These are phyloP conservation scores for Volucella inflata DNA, from an alignment of 2,888 invertebrate genomes.

Conservation along the genomic window DNA sequence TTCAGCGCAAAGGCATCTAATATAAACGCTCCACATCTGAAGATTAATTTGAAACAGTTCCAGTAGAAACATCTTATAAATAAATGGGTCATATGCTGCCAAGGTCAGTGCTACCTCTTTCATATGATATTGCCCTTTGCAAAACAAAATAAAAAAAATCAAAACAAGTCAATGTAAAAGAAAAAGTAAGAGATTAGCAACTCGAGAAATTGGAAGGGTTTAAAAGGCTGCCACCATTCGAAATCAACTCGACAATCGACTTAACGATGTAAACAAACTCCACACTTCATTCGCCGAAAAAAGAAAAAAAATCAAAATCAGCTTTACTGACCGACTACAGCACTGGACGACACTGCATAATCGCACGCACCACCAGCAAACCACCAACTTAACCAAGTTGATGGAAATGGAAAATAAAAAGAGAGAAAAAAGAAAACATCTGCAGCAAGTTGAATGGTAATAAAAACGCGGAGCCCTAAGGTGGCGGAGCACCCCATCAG, in stretches of 20 bases:
- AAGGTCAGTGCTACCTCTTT: too few species aligned
- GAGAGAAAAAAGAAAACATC: slow-evolving; percentile 48
- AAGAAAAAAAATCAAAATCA: slow-evolving; percentile 7
- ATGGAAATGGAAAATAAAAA: slow-evolving; percentile 37
- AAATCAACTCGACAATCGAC: background rate
- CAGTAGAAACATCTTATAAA: too few species aligned
- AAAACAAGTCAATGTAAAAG: background rate
- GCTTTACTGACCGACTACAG: slow-evolving; percentile 5
- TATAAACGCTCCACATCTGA: too few species aligned
- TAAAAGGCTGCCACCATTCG: background rate
- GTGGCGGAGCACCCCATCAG: slow-evolving; percentile 43
- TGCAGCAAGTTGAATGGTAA: slow-evolving; percentile 19
- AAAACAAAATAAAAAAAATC: too few species aligned
- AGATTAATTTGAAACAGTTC: too few species aligned
- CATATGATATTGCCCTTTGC: too few species aligned
- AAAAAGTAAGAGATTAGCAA: background rate
- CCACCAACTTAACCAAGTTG: slow-evolving; percentile 13
- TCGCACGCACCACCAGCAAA: background rate
- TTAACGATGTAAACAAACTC: slow-evolving; percentile 61
- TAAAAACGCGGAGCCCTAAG: slow-evolving; percentile 45
- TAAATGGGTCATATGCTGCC: too few species aligned
- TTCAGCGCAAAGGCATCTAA: too few species aligned
- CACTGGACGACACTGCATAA: slow-evolving; percentile 5
- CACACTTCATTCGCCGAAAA: background rate
- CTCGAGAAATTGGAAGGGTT: background rate